Conservation (phyloP, 2,113 vertebrate species). For the Dromaius novaehollandiae region DNA sequence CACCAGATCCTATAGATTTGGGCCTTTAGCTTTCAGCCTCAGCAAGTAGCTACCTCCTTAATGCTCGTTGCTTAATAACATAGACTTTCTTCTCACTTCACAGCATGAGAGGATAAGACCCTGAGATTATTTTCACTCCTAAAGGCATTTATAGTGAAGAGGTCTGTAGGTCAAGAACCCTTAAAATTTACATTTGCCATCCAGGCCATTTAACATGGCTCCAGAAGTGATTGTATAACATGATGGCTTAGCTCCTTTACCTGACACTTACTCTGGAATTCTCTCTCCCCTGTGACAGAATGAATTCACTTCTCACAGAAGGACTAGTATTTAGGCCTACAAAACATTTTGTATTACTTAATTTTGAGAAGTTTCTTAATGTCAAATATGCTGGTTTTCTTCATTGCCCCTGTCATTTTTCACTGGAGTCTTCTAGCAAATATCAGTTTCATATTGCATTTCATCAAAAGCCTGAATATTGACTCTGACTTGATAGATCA, state of each 20-base stretch:
- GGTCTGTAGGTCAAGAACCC: background rate
- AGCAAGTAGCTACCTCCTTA: background rate
- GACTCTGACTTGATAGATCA: background rate
- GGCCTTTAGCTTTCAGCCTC: background rate
- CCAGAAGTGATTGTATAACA: background rate
- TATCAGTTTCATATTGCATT: background rate
- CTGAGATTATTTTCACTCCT: constrained; percentile 29
- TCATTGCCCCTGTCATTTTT: background rate
- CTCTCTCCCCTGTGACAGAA: background rate
- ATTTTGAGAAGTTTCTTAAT: background rate
- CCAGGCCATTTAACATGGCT: background rate
- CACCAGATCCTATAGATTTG: background rate
- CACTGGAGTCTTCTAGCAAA: background rate
- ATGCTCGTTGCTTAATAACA: background rate
- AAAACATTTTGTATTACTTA: background rate
- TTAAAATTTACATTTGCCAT: background rate
- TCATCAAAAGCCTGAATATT: background rate
- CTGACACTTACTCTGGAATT: background rate
- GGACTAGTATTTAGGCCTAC: background rate
- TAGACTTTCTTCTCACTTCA: background rate
- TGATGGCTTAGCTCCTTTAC: background rate
- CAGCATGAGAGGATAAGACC: background rate
- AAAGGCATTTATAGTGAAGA: background rate
- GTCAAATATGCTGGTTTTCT: background rate
- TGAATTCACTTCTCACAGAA: background rate